Evolutionary conservation across 2,888 invertebrate genomes (phyloP), one percentile per base, ranked within the genome.

Genomic region (Pyrgus malvae): DNA sequence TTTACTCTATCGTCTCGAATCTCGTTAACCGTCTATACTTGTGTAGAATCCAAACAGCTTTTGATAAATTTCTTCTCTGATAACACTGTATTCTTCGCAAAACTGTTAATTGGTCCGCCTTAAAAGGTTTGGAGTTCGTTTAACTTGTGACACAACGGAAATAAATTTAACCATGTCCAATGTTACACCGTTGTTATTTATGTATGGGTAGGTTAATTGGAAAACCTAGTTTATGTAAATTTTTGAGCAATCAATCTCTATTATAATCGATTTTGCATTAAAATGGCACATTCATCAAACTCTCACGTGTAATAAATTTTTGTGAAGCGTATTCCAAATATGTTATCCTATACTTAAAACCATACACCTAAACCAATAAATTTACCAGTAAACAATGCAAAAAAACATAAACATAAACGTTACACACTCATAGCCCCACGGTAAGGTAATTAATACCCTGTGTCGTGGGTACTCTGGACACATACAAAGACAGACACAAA

Each of bases 1-100:
- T 84, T 83, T 83, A 80, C 82, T 59, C 66, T 56, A 75, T 66
- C 58, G 57, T 65, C 56, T 53, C 56, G 61, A 67, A 59, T 57
- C 46, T 50, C 23, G 48, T 45, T 40, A 46, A 46, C 46, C 56
- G 63, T 41, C 17, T 16, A 19, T 3, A 11, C 21, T 70, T 66
- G 72, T 71, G 7, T 29, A 44, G 68, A 67, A 73, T 69, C 29
- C 31, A 17, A 25, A 54, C n/a, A 17, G 42, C 44, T 25, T 42
- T 35, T 49, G 55, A 59, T 55, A 54, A 49, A 54, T 59, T 50
- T 42, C 11, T 25, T 17, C 14, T 31, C 14, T 27, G 48, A 53
- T 38, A 42, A 42, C 31, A 25, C 23, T 29, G 19, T 40, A 33
- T 44, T 27, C 21, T 14, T 21, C 23, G 46, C 9, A 23, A 11